Base-by-base conservation (phyloP, 2,888 invertebrate genomes). In the Amorpha juglandis region DNA sequence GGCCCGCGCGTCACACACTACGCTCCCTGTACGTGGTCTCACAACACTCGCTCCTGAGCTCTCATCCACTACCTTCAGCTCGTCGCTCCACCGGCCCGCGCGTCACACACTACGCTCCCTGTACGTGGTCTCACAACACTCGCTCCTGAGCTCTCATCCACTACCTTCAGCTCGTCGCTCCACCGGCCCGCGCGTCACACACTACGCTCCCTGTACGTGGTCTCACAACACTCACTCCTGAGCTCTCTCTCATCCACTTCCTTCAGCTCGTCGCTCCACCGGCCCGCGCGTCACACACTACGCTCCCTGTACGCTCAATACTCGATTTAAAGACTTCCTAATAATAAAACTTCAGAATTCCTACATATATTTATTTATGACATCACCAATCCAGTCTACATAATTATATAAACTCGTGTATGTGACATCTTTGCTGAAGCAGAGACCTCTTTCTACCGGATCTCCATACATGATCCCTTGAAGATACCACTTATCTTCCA, bases 401-500 rank as follows among this genome's bases (percentile, higher is more conserved):
- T 84, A 76, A 0, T 70, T 70, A 0, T 63, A 69, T 21, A 92
- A 63, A 1, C 83, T 74, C 0, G 90, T 91, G 52, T 84, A 92
- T n/a, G 68, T 66, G 0, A 89, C 80, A 1, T 80, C 74, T 55
- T 83, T 87, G n/a, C 79, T 74, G 65, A 85, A 78, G 63, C 92
- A 92, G 0, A 87, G 63, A 0, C 86, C 83, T 11, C 80, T 68
- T 4, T 81, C 74, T 0, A 74, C 73, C 0, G 87, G 82, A 55
- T 86, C 82, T 0, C 83, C 90, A 0, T 80, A 79, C 45, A 85
- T 78, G 8, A 92, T 78, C 0, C 90, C 92, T 9, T 74, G 74
- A 0, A 92, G 75, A 35, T 79, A 80, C 88, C 90, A 88, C 0
- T 71, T 69, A 21, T 74, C 69, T 0, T 45, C n/a, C 0, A 76